These are phyloP conservation scores for Electrona antarctica DNA, from an alignment of 2,113 vertebrate species.

Conservation along the genomic window DNA sequence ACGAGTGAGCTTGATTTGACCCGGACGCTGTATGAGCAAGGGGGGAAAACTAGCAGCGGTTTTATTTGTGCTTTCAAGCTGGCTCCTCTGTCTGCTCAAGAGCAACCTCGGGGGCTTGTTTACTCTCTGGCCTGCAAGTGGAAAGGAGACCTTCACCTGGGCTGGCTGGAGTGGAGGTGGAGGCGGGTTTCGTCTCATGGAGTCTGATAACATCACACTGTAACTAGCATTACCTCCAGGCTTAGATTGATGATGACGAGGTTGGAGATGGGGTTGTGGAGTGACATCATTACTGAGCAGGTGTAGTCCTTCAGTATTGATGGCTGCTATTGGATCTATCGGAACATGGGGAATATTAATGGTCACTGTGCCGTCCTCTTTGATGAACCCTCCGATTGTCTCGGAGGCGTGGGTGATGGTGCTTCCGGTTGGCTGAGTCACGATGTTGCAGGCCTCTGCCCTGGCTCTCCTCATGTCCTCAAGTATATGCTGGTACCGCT, in stretches of 20 bases:
- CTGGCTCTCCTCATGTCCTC: slow-evolving; percentile 70
- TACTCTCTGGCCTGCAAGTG: slow-evolving; percentile 14
- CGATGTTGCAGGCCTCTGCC: slow-evolving; percentile 12
- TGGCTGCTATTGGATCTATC: not conserved
- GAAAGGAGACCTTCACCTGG: slow-evolving; percentile 56
- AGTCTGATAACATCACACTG: not conserved
- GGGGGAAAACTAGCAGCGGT: slow-evolving; percentile 8
- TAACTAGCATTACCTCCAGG: not conserved
- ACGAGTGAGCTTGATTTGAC: slow-evolving; percentile 52
- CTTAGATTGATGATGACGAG: not conserved
- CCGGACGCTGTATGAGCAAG: not conserved
- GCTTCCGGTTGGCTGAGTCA: slow-evolving; percentile 41
- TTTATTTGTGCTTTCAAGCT: slow-evolving; percentile 30
- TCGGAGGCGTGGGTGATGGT: slow-evolving; percentile 33
- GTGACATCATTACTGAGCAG: not conserved
- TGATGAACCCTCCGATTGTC: slow-evolving; percentile 77
- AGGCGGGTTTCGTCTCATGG: not conserved
- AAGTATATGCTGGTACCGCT: slow-evolving; percentile 70
- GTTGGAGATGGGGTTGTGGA: slow-evolving; percentile 5
- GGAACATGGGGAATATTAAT: slow-evolving; percentile 54
- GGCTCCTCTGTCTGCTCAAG: slow-evolving; percentile 21
- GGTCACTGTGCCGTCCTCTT: slow-evolving; percentile 76
- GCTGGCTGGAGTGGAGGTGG: slow-evolving; percentile 9
- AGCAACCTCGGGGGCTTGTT: slow-evolving; percentile 27
- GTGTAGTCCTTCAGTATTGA: slow-evolving; percentile 1